phyloP scores from a whole-genome alignment of 2,888 invertebrate genomes.

The Vesta saturnalis region DNA sequence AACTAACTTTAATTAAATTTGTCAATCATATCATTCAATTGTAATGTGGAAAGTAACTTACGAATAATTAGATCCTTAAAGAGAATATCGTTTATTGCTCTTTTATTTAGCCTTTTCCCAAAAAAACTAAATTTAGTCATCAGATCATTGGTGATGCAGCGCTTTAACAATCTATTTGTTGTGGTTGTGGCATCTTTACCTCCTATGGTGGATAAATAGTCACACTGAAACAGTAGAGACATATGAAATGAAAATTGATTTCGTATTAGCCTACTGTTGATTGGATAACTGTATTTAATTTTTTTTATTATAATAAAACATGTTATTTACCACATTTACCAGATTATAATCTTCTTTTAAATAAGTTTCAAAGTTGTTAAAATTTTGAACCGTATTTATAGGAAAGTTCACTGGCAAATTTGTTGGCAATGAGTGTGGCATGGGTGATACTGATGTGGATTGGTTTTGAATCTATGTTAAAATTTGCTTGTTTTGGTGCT shows the following conservation, averaged over 20 bases:
- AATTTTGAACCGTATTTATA: neutral
- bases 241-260: neutral
- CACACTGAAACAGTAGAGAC: neutral
- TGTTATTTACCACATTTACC: neutral
- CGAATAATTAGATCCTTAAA: neutral
- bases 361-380: neutral
- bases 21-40: neutral
- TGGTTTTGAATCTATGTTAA: neutral
- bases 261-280: neutral
- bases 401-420: neutral
- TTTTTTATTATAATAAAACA: neutral
- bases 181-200: neutral
- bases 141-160: neutral
- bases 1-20: neutral
- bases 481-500: neutral
- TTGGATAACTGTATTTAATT: neutral
- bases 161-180: neutral
- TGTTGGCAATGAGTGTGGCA: neutral
- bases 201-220: neutral
- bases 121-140: neutral
- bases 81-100: neutral
- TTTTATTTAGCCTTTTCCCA: neutral
- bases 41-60: neutral
- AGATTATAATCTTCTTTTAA: neutral
- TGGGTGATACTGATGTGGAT: neutral